Evolutionary conservation across 2,797 vertebrate species (phyloP).

Genomic region (Chelidonichthys spinosus): DNA sequence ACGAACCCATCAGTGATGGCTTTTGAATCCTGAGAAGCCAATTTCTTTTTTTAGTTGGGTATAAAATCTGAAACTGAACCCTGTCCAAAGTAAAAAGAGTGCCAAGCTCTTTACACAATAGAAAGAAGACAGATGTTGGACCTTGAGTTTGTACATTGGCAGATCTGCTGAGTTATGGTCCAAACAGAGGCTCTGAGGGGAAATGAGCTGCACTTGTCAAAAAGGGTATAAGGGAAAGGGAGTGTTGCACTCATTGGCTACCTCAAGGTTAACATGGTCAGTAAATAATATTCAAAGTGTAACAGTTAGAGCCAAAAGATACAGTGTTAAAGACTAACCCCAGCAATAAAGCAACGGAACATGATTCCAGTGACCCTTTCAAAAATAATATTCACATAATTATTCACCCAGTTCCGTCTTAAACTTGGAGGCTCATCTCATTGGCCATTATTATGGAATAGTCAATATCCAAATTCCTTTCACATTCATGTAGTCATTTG

Average conservation of each 20-base stretch:
- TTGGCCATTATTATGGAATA: background rate
- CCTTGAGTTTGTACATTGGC: slow-evolving; percentile 57
- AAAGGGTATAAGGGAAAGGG: slow-evolving; percentile 28
- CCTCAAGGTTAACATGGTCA: slow-evolving; percentile 45
- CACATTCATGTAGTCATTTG: background rate
- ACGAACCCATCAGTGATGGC: slow-evolving; percentile 57
- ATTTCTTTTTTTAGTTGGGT: slow-evolving; percentile 60
- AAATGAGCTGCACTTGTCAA: slow-evolving; percentile 50
- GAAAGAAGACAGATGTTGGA: slow-evolving; percentile 77
- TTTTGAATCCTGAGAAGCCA: slow-evolving; percentile 68
- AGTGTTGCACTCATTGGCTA: slow-evolving; percentile 35
- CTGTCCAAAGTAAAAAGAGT: slow-evolving; percentile 38
- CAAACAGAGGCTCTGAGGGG: slow-evolving; percentile 46
- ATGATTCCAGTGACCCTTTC: slow-evolving; percentile 4
- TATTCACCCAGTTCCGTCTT: background rate
- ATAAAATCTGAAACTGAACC: slow-evolving; percentile 64
- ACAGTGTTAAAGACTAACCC: slow-evolving; percentile 4
- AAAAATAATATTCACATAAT: slow-evolving; percentile 1
- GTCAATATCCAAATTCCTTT: background rate
- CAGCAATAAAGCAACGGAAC: slow-evolving; percentile 4
- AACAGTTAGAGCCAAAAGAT: slow-evolving; percentile 11
- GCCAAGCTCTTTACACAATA: slow-evolving; percentile 63
- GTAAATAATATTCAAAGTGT: slow-evolving; percentile 39
- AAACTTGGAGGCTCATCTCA: background rate
- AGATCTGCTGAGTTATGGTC: slow-evolving; percentile 53